These are phyloP conservation scores for Hirtodrosophila alboralis DNA, from an alignment of 2,888 invertebrate species.

Conservation along the genomic window DNA sequence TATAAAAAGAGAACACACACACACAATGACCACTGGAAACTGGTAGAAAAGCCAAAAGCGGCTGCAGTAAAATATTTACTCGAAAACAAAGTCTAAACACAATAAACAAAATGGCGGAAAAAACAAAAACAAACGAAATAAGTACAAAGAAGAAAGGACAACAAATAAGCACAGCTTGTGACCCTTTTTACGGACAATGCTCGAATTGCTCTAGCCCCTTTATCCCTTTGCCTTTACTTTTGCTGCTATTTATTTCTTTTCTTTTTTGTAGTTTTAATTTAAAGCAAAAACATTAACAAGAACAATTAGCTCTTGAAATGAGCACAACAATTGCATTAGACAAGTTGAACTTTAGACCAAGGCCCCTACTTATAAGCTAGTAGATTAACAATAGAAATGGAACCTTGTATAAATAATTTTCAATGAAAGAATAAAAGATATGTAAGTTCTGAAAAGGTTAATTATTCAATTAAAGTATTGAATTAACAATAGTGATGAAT, in stretches of 20 bases:
- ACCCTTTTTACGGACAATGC: conserved; percentile 73
- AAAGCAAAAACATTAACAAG: conserved; percentile 72
- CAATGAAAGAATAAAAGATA: conserved; percentile 10
- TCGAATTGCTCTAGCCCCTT: conserved; percentile 25
- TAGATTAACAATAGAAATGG: conserved; percentile 26
- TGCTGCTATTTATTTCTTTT: conserved; percentile 9
- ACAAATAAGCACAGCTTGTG: conserved; percentile 70
- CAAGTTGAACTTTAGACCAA: conserved; percentile 35
- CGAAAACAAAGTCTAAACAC: conserved; percentile 74
- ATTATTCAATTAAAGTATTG: conserved; percentile 2
- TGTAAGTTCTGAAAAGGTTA: neutral
- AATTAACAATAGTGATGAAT: neutral
- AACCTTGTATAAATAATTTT: conserved; percentile 17
- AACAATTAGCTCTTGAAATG: conserved; percentile 73
- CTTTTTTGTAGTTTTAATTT: conserved; percentile 42
- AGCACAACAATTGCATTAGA: conserved; percentile 48
- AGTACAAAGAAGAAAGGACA: conserved; percentile 40
- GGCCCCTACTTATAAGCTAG: conserved; percentile 11
- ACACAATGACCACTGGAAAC: conserved; percentile 33
- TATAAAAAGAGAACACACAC: conserved; percentile 27
- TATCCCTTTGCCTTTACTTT: conserved; percentile 1
- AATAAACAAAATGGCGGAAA: conserved; percentile 74
- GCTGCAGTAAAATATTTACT: conserved; percentile 72
- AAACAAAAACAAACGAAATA: conserved; percentile 29
- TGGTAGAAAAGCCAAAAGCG: conserved; percentile 50